phyloP scores from a whole-genome alignment of 2,888 invertebrate species.

The Agonopterix subpropinquella region DNA sequence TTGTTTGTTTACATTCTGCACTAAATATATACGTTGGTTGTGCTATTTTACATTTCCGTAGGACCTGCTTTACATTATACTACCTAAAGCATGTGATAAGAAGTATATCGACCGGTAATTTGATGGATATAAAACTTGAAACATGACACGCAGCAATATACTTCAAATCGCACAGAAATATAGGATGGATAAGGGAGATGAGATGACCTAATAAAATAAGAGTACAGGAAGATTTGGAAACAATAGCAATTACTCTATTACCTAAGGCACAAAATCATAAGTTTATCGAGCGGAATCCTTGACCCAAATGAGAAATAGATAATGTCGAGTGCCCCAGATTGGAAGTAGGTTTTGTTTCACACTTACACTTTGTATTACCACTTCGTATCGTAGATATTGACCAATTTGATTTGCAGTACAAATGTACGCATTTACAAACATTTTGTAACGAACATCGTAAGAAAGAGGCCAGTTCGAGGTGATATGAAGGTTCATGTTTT shows the following conservation, averaged over 20 bases:
- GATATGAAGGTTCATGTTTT: too few species aligned
- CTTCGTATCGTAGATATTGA: background rate
- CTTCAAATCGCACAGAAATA: background rate
- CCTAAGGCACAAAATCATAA: too few species aligned
- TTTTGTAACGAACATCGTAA: too few species aligned
- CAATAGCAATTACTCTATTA: too few species aligned
- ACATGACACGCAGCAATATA: too few species aligned
- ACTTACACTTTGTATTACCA: too few species aligned
- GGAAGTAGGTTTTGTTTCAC: background rate
- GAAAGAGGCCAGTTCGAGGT: too few species aligned
- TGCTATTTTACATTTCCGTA: background rate
- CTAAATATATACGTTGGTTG: background rate
- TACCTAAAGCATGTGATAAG: background rate
- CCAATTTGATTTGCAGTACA: background rate
- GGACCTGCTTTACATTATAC: background rate
- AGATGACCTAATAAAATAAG: background rate
- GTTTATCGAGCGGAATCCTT: constrained; percentile 17
- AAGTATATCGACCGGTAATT: too few species aligned
- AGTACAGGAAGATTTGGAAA: background rate
- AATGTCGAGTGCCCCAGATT: constrained; percentile 12
- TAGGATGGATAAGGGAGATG: background rate
- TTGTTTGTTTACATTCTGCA: constrained; percentile 33
- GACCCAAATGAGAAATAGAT: constrained; percentile 24
- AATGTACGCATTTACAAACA: background rate
- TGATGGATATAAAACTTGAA: too few species aligned